Evolutionary conservation across 2,888 invertebrate species (phyloP).

Genomic region (Callimorpha dominula): DNA sequence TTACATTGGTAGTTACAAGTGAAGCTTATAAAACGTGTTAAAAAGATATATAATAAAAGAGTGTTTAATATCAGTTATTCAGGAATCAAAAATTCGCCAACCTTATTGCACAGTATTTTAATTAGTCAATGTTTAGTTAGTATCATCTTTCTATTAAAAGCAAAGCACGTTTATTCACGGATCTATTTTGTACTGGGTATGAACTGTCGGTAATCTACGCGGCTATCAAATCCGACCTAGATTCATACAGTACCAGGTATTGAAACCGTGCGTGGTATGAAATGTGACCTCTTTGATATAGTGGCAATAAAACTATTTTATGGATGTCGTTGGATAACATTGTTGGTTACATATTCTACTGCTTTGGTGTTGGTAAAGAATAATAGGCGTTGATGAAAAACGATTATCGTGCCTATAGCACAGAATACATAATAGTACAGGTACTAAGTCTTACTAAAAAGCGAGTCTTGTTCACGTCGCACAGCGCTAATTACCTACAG

Average conservation of each 20-base stretch:
- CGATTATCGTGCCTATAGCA: neutral
- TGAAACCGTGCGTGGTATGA: constrained; percentile 1
- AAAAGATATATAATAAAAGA: too few species aligned
- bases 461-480: too few species aligned
- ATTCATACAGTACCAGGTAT: constrained; percentile 8
- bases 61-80: too few species aligned
- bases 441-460: too few species aligned
- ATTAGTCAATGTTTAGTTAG: neutral
- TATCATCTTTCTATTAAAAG: neutral
- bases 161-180: neutral
- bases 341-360: neutral
- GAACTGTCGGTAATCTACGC: constrained; percentile 6
- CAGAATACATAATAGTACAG: too few species aligned
- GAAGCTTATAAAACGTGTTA: too few species aligned
- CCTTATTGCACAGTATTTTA: neutral
- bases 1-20: too few species aligned
- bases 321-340: neutral
- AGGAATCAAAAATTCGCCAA: neutral
- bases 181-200: neutral
- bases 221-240: constrained; percentile 6
- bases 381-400: neutral
- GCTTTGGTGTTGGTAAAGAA: neutral
- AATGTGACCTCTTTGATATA: constrained; percentile 14
- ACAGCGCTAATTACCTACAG: too few species aligned
- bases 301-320: neutral